These are phyloP conservation scores for Pimephales promelas DNA, from an alignment of 2,113 vertebrate genomes.

Conservation along the genomic window DNA sequence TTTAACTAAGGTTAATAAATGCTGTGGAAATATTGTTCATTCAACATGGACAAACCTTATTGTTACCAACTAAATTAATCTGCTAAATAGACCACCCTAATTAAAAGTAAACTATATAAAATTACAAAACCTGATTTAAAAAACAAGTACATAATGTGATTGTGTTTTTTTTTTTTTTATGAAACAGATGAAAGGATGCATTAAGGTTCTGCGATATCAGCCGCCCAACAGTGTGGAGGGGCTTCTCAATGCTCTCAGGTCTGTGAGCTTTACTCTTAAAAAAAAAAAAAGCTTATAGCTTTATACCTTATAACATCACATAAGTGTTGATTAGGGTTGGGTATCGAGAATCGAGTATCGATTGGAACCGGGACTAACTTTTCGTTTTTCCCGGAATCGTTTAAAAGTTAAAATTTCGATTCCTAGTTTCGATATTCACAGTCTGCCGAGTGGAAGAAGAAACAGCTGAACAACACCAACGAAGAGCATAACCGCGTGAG, in stretches of 20 bases:
- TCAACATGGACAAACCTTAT: too few species aligned
- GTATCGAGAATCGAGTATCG: too few species aligned
- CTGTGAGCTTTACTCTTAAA: constrained; percentile 24
- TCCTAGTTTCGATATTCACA: too few species aligned
- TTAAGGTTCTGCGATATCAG: constrained; percentile 91
- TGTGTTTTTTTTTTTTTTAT: constrained; percentile 1
- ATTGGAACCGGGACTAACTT: too few species aligned
- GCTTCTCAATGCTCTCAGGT: constrained; percentile 93
- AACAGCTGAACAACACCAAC: too few species aligned
- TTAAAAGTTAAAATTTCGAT: too few species aligned
- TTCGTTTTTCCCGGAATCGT: too few species aligned
- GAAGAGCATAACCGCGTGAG: too few species aligned
- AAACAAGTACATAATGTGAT: neutral
- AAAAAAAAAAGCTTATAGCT: neutral
- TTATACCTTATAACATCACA: neutral
- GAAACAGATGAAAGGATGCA: constrained; percentile 91
- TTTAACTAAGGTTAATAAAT: too few species aligned
- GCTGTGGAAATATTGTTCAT: too few species aligned
- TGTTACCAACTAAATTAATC: neutral
- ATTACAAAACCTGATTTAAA: neutral
- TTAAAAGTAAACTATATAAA: neutral
- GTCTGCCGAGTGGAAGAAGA: too few species aligned
- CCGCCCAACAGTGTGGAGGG: constrained; percentile 91
- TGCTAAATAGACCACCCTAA: neutral
- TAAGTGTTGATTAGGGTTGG: neutral